These are phyloP conservation scores for Odontophorus gujanensis DNA, from an alignment of 2,113 vertebrate species.

Conservation along the genomic window DNA sequence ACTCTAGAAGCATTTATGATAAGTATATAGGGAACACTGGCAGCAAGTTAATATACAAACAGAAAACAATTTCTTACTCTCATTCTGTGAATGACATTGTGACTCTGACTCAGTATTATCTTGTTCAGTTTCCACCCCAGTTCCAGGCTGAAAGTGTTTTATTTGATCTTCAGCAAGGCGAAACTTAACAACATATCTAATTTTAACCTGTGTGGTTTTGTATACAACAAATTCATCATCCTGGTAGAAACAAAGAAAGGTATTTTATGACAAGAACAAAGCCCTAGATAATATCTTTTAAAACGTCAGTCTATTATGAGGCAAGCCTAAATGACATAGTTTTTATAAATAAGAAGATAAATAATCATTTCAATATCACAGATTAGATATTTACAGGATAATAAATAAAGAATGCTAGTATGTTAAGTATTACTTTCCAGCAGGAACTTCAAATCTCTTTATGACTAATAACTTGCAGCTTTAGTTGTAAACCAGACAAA, in stretches of 20 bases:
- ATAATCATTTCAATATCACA: background rate
- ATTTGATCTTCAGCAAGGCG: constrained; percentile 73
- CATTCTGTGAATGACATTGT: background rate
- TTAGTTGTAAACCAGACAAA: background rate
- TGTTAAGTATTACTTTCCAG: background rate
- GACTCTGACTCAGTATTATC: background rate
- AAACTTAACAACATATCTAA: constrained; percentile 87
- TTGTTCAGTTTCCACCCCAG: constrained; percentile 19
- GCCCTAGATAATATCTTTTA: background rate
- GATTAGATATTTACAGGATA: background rate
- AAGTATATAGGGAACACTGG: background rate
- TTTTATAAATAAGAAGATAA: background rate
- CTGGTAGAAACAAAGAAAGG: constrained; percentile 68
- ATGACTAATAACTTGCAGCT: background rate
- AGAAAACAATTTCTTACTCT: constrained; percentile 56
- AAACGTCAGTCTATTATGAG: background rate
- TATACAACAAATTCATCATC: constrained; percentile 91
- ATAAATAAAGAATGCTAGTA: background rate
- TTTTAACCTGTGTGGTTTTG: constrained; percentile 84
- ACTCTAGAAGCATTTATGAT: background rate
- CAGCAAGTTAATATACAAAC: background rate
- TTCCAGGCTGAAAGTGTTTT: constrained; percentile 75
- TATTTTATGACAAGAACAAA: background rate
- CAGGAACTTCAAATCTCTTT: background rate
- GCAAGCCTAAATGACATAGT: background rate